phyloP scores from a whole-genome alignment of 2,888 invertebrate genomes.

The Fissipunctia ypsillon region DNA sequence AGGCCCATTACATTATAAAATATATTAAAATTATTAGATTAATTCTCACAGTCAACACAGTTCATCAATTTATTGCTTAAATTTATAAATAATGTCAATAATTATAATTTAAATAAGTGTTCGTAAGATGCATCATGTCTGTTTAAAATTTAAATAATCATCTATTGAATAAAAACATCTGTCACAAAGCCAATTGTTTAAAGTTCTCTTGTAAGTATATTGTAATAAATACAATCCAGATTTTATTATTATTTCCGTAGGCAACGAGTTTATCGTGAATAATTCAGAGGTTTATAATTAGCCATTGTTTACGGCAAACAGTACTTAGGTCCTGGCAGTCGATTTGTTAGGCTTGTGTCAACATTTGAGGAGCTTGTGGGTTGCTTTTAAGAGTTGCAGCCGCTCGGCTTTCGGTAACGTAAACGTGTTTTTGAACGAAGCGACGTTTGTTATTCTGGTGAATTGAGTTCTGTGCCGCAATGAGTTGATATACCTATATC shows the following conservation, averaged over 20 bases:
- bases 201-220: no score
- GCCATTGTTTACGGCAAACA: constrained; percentile 68
- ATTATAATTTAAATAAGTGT: no score
- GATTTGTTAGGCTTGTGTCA: constrained; percentile 71
- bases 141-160: no score
- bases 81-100: no score
- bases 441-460: constrained; percentile 61
- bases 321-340: constrained; percentile 64
- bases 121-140: no score
- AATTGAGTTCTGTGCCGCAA: constrained; percentile 57
- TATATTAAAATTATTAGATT: no score
- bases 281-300: constrained; percentile 71
- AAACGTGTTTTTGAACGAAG: constrained; percentile 61
- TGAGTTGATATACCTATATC: constrained; percentile 53
- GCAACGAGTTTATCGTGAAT: constrained; percentile 55
- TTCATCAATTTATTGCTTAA: no score
- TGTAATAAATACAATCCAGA: constrained; percentile 4
- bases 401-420: constrained; percentile 43
- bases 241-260: constrained; percentile 16
- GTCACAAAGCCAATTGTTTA: no score
- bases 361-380: constrained; percentile 67
- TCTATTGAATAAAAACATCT: no score
- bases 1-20: no score
- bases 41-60: no score
- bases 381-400: constrained; percentile 61